phyloP scores from a whole-genome alignment of 2,888 invertebrate species.

The Allolobophora icterica region DNA sequence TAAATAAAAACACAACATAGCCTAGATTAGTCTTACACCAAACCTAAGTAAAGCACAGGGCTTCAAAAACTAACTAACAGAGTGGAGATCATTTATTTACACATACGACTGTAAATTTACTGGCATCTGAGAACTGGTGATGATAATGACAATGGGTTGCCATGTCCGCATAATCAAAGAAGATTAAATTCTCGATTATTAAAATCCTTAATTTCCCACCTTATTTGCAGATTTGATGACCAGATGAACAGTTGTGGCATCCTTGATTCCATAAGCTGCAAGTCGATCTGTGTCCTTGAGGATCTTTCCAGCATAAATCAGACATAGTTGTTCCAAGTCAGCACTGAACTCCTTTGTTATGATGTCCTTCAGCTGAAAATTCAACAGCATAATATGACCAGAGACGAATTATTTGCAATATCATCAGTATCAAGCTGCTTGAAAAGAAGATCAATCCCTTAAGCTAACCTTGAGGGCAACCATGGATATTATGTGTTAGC shows the following conservation, averaged over 20 bases:
- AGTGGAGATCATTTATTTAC: neutral
- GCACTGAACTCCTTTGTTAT: constrained; percentile 24
- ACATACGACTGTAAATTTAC: neutral
- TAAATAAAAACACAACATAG: neutral
- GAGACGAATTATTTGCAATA: too few species aligned
- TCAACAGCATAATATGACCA: neutral
- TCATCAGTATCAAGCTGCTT: too few species aligned
- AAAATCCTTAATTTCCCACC: constrained; percentile 33
- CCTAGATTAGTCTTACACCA: too few species aligned
- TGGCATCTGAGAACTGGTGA: neutral
- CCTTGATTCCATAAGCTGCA: constrained; percentile 81
- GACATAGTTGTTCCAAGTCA: constrained; percentile 81
- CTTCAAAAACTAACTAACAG: neutral
- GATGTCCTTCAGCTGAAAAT: constrained; percentile 27
- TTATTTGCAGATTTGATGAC: constrained; percentile 75
- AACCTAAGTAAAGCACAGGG: neutral
- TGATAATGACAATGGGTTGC: neutral
- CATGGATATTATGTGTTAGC: too few species aligned
- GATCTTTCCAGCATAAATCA: constrained; percentile 98
- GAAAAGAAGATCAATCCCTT: too few species aligned
- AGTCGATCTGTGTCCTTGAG: constrained; percentile 92
- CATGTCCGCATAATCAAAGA: neutral
- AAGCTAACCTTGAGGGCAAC: too few species aligned
- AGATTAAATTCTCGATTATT: neutral
- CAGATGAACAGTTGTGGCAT: constrained; percentile 92